These are phyloP conservation scores for Sula dactylatra DNA, from an alignment of 2,113 vertebrate species.

Conservation along the genomic window DNA sequence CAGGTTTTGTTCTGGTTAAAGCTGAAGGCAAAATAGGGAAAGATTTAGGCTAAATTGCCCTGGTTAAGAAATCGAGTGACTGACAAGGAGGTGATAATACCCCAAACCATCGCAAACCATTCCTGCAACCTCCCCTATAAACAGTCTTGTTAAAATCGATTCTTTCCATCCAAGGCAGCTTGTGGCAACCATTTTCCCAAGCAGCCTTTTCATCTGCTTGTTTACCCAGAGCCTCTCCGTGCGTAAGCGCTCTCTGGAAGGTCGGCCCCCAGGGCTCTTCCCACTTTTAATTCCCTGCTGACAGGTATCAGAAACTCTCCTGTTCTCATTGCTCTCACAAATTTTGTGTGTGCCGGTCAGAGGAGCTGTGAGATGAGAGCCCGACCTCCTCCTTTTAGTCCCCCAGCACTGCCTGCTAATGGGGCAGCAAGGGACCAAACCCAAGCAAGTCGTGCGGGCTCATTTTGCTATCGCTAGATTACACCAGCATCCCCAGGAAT, in stretches of 20 bases:
- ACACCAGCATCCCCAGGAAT: background rate
- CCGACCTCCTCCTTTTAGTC: background rate
- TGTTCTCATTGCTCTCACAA: background rate
- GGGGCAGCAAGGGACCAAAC: background rate
- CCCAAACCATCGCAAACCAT: background rate
- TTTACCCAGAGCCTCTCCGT: background rate
- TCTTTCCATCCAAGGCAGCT: background rate
- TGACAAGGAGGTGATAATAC: background rate
- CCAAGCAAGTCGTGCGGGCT: fast-evolving
- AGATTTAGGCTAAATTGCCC: background rate
- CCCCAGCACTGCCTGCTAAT: background rate
- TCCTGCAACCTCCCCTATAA: background rate
- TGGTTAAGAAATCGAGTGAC: background rate
- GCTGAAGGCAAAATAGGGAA: background rate
- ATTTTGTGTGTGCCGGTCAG: background rate
- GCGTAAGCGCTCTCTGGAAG: background rate
- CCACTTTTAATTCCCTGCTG: background rate
- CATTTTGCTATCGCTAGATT: background rate
- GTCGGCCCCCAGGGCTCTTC: background rate
- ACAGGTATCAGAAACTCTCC: background rate
- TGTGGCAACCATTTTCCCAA: background rate
- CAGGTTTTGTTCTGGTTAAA: background rate
- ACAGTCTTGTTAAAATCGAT: background rate
- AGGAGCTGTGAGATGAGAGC: background rate
- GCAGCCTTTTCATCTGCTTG: background rate